Base-by-base conservation (phyloP, 2,888 invertebrate genomes). In the Ophioninae sp. region DNA sequence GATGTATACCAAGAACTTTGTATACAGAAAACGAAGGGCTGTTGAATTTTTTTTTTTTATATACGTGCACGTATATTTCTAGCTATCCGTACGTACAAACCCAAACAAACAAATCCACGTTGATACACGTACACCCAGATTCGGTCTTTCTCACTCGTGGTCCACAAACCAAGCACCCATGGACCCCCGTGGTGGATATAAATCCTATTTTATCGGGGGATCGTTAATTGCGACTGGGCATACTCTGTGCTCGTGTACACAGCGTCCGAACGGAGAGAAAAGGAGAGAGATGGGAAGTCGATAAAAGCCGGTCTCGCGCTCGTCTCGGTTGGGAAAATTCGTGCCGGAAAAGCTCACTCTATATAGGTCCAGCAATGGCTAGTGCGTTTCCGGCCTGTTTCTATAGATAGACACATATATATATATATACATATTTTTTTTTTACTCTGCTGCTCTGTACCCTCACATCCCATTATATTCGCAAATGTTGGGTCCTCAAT, bases 141-240 rank as follows among this genome's bases (percentile, higher is more conserved):
- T 22, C 13, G 20, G n/a, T 77, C 61, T 80, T 67, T 68, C 64
- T 81, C 65, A 39, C 69, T 75, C 73, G 51, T 41, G 74, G 74
- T 81, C 75, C 83, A 78, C 69, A 68, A 74, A 44, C 59, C 67
- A 73, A 72, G 67, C 67, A 59, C 77, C 72, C 67, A 72, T 51
- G 56, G 51, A 69, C 63, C 69, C 17, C 22, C 59, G 59, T 72
- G 81, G 74, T 86, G 85, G 84, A 79, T 81, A 84, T 84, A 79
- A 85, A 85, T 87, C 86, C 83, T 87, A 87, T 87, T 87, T 86
- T 87, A 87, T 87, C 85, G 85, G 84, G 81, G 76, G 81, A 85
- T 86, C 86, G 87, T 87, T 87, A 87, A 87, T 87, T 87, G 87
- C 87, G 81, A 84, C 84, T 84, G 81, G 84, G 81, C 65, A 73